Percentiles rank a stretch among this genome's conserved stretches.
These are phyloP conservation scores for Ichneumon xanthorius DNA, from an alignment of 2,888 invertebrate genomes.

Conservation along the genomic window DNA sequence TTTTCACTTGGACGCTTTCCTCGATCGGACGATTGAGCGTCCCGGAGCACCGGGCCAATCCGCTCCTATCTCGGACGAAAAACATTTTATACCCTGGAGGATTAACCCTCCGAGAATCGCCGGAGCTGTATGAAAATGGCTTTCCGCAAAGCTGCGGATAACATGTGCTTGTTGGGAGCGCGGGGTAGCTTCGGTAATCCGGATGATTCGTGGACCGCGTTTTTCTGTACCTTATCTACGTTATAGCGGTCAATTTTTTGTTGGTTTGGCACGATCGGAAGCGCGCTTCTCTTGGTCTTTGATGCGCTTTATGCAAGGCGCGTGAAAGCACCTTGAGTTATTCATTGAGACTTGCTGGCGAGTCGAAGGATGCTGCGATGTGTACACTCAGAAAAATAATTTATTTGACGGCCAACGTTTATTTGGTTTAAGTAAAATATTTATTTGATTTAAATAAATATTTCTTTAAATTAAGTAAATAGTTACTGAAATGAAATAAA, in stretches of 20 bases:
- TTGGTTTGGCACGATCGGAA: no score
- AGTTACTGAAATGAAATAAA: no score
- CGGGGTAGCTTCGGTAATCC: background rate
- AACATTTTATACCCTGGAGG: background rate
- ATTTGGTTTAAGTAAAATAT: no score
- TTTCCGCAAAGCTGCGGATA: no score
- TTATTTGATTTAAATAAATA: no score
- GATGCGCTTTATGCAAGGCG: background rate
- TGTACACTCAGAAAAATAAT: no score
- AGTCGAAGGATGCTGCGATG: background rate
- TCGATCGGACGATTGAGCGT: constrained; percentile 1
- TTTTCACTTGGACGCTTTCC: constrained; percentile 9
- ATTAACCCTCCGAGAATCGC: background rate
- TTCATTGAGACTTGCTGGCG: background rate
- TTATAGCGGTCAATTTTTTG: no score
- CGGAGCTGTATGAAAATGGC: no score
- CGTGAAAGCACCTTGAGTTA: background rate
- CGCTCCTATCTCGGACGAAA: background rate
- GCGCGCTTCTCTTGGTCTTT: background rate
- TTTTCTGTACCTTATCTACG: background rate
- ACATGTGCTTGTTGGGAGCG: no score
- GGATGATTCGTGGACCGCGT: background rate
- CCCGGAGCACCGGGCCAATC: background rate
- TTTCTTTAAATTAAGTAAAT: no score
- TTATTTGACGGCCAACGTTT: no score